Percentiles rank a stretch among this genome's conserved stretches.
These are phyloP conservation scores for Aplocera efformata DNA, from an alignment of 2,888 invertebrate genomes.

Conservation along the genomic window DNA sequence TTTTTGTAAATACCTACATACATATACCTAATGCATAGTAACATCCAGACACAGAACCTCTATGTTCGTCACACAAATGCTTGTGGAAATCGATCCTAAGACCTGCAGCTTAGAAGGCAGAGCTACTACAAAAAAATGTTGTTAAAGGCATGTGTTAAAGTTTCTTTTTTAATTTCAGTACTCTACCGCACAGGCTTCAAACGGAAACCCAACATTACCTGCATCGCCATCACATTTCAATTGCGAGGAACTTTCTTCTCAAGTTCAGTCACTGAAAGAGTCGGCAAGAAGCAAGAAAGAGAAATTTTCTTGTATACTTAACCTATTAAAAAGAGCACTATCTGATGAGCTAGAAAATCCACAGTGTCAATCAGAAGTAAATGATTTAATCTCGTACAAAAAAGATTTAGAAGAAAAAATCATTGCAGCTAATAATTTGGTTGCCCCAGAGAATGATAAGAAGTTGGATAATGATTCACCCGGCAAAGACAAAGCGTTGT, in stretches of 20 bases:
- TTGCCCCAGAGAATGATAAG: neutral
- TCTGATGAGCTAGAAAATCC: slow-evolving; percentile 25
- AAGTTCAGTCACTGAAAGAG: slow-evolving; percentile 25
- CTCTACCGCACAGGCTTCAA: slow-evolving; percentile 1
- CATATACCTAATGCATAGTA: too few relatives aligned
- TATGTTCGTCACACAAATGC: too few relatives aligned
- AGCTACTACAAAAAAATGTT: too few relatives aligned
- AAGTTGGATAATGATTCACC: slow-evolving; percentile 8
- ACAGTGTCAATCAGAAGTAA: neutral
- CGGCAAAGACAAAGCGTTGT: slow-evolving; percentile 6
- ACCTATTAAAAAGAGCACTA: slow-evolving; percentile 31
- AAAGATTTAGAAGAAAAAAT: slow-evolving; percentile 22
- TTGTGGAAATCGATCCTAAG: too few relatives aligned
- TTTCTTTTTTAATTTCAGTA: slow-evolving; percentile 7
- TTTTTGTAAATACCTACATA: too few relatives aligned
- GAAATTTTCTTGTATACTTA: slow-evolving; percentile 30
- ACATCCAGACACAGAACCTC: too few relatives aligned
- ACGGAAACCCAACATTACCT: neutral
- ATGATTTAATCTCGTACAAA: slow-evolving; percentile 4
- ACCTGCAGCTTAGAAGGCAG: too few relatives aligned
- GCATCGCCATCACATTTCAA: slow-evolving; percentile 1
- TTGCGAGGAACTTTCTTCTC: slow-evolving; percentile 18
- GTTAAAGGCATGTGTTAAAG: too few relatives aligned
- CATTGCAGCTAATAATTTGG: slow-evolving; percentile 7
- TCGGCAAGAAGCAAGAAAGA: slow-evolving; percentile 29